Base-by-base conservation (phyloP, 2,888 invertebrate genomes). In the Micropterix aruncella region DNA sequence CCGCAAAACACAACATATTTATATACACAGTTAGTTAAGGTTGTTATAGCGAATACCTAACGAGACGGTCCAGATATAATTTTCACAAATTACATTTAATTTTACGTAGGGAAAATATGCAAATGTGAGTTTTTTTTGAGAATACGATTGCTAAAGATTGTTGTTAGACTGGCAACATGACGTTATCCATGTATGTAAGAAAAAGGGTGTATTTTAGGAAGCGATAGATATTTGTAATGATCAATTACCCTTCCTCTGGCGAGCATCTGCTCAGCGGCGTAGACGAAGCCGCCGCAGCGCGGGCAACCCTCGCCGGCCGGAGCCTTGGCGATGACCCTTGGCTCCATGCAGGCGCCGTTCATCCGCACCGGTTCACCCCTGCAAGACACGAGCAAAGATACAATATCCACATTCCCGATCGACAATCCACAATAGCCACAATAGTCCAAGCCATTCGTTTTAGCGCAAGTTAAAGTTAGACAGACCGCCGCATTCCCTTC, bases 261-360 rank as follows among this genome's bases (percentile, higher is more conserved):
- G 58, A 91, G 74, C 89, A 90, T 90, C 70, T 90, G 88, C 68
- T 92, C 91, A 48, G 91, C 91, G 50, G 88, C 88, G 65, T 90
- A 92, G 44, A 91, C 91, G 60, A 67, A 88, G 51, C 90, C 89
- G 51, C 90, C 90, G 61, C 90, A 91, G 56, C 90, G 75, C 19
- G 90, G 91, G 59, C 91, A 91, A 49, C 89, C 90, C 64, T 87
- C 77, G 43, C 89, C 89, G 54, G 84, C 83, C 37, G 86, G 86
- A 42, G 89, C 88, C 66, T 80, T 84, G 19, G 85, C 84, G 60
- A 85, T 83, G 49, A 74, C 71, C 54, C 81, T 78, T 36, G 85
- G 66, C 62, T 82, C 82, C 65, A 80, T 54, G 56, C 80, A 74
- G 40, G 81, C 82, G 52, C 77, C 77, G 54, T 77, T 77, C 51